Evolutionary conservation across 2,888 invertebrate species (phyloP).

Genomic region (Pinctada fucata): DNA sequence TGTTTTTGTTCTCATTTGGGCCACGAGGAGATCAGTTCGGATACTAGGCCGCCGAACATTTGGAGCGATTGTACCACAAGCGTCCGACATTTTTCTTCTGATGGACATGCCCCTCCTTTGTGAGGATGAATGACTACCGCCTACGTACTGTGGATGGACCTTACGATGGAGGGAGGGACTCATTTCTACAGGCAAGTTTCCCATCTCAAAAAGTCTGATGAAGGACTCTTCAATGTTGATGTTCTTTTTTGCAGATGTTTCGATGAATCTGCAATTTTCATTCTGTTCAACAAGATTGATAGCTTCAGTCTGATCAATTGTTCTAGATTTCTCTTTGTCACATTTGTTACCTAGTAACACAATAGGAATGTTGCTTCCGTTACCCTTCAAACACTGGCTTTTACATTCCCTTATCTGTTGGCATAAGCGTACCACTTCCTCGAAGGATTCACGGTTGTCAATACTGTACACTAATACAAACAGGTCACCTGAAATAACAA

Average conservation of each 20-base stretch:
- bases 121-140: constrained; percentile 48
- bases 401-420: constrained; percentile 74
- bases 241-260: constrained; percentile 90
- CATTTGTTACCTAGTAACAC: constrained; percentile 92
- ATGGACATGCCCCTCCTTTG: constrained; percentile 83
- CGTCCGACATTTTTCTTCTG: constrained; percentile 89
- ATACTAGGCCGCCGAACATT: constrained; percentile 92
- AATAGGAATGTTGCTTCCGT: constrained; percentile 85
- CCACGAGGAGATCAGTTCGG: constrained; percentile 91
- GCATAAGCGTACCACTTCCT: constrained; percentile 70
- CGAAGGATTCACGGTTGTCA: constrained; percentile 72
- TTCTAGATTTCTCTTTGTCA: constrained; percentile 85
- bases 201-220: constrained; percentile 88
- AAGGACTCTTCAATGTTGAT: constrained; percentile 89
- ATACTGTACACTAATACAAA: constrained; percentile 74
- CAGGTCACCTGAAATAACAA: constrained; percentile 79
- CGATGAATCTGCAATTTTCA: constrained; percentile 88
- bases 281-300: constrained; percentile 87
- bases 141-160: constrained; percentile 80
- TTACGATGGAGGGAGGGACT: constrained; percentile 88
- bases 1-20: constrained; percentile 82
- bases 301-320: constrained; percentile 87
- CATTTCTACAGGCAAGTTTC: constrained; percentile 91
- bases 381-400: constrained; percentile 76
- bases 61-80: constrained; percentile 92